Base-by-base conservation (phyloP, 2,888 invertebrate species). In the Lamproptera curius region DNA sequence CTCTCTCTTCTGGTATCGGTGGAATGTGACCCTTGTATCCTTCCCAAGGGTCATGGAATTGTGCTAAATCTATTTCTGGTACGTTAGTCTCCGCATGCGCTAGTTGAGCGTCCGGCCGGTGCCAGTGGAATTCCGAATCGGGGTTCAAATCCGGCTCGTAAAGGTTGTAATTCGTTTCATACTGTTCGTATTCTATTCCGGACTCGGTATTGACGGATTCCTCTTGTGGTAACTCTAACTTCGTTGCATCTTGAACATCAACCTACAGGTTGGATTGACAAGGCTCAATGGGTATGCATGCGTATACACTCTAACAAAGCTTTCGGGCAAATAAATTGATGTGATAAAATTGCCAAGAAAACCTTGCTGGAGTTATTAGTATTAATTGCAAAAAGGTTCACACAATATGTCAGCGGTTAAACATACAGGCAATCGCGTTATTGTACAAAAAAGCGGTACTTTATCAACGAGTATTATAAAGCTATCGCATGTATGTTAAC, bases 11-110 rank as follows among this genome's bases (percentile, higher is more conserved):
- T 37, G 57, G 54, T 37, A 59, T 63, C 3, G 76, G 77, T 41
- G 83, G 85, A 61, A 88, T 84, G 53, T 87, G 76, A 58, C 88
- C 89, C 73, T 88, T 86, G 73, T 92, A 93, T 64, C 90, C 87
- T 61, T 93, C 91, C 95, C 95, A 95, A 46, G 94, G 95, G 88
- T 95, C 94, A 77, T 76, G 65, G 55, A 79, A 72, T 51, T 81
- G 68, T 26, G 70, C 55, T 58, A 73, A 49, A 51, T 83, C 73
- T 53, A 79, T 60, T 42, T 63, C 52, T 28, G 59, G 56, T 50
- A 63, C 67, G 34, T 62, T 54, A 4, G 53, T 42, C 51, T 74
- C 63, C 13, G 34, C 31, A 51, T 76, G 67, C 42, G 59, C 50
- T 16, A 54, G 61, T 63, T 79, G 75, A 2, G 64, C 59, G 53